Percentiles rank a stretch among this genome's conserved stretches.
Conservation (phyloP, 2,113 vertebrate genomes). For the Petrocephalus microphthalmus region DNA sequence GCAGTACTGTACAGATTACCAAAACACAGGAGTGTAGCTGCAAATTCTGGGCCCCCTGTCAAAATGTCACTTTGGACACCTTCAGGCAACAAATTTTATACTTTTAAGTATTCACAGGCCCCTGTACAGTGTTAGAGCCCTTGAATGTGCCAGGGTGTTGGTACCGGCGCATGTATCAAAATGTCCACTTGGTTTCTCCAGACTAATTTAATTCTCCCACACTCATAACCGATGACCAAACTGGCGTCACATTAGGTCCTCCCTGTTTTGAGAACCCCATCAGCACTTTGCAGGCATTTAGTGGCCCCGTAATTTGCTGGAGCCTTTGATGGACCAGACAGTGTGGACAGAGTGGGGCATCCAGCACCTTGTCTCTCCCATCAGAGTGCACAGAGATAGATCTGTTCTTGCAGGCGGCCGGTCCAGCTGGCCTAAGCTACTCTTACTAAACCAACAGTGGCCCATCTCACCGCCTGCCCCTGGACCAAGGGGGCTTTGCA, state of each 20-base stretch:
- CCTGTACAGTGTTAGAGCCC: background rate
- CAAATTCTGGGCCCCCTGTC: background rate
- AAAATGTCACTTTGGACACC: background rate
- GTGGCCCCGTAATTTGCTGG: background rate
- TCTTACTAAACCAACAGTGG: slow-evolving; percentile 29
- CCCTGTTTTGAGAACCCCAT: background rate
- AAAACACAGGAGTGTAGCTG: background rate
- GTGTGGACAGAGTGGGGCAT: background rate
- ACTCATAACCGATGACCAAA: background rate
- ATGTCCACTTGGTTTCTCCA: background rate
- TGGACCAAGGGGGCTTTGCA: slow-evolving; percentile 17
- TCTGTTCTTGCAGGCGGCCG: background rate
- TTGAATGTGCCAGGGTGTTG: background rate
- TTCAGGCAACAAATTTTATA: background rate
- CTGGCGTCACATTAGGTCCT: background rate
- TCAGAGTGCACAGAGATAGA: background rate
- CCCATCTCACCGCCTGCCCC: background rate
- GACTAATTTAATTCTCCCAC: background rate
- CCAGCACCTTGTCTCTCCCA: background rate
- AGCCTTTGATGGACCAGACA: background rate
- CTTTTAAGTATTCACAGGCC: background rate
- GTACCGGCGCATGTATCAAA: background rate
- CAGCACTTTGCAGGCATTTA: background rate
- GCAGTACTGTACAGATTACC: background rate
- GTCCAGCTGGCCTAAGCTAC: slow-evolving; percentile 16